Base-by-base conservation (phyloP, 2,888 invertebrate species). In the Microplitis deprimator region DNA sequence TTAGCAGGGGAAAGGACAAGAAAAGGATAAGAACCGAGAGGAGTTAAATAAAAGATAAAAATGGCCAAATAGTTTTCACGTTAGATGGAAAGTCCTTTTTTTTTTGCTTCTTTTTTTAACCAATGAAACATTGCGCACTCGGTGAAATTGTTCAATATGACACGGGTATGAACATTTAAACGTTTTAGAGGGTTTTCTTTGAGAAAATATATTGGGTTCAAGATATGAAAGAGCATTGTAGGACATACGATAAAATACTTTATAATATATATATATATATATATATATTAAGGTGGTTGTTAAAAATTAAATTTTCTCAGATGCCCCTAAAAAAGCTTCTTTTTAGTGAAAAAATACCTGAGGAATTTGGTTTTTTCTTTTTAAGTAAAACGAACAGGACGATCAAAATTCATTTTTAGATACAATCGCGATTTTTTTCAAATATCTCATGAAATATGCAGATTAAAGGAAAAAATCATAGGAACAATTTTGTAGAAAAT, bases 141-240 rank as follows among this genome's bases (percentile, higher is more conserved):
- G 40, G 67, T 73, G 71, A 68, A 80, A 77, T 79, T 72, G 71
- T 79, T 80, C 75, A 60, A 72, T 78, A 78, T 76, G 79, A 79
- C 79, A 73, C 73, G 77, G 71, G 79, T 75, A 75, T 71, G 76
- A 77, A 75, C 76, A 61, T 71, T 50, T 71, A 74, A 69, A 72
- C 74, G 59, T 64, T 20, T 70, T 59, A 40, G 29, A 64, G 74
- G 64, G 65, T 70, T 72, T 68, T 50, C 13, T 50, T 50, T 50
- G 50, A 29, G 29, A 50, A 6, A 50, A 50, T 50, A 50, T 50
- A 50, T 50, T 50, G 13, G 6, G 50, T 10, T 50, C 50, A 6
- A 50, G 50, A 13, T 50, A 50, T 50, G 20, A 62, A 16, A 29
- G 50, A 68, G 61, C 29, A 69, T 29, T 29, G 17, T 65, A 38